Evolutionary conservation across 2,888 invertebrate species (phyloP), one percentile per base, ranked within the genome.

Genomic region (Acheta domesticus): DNA sequence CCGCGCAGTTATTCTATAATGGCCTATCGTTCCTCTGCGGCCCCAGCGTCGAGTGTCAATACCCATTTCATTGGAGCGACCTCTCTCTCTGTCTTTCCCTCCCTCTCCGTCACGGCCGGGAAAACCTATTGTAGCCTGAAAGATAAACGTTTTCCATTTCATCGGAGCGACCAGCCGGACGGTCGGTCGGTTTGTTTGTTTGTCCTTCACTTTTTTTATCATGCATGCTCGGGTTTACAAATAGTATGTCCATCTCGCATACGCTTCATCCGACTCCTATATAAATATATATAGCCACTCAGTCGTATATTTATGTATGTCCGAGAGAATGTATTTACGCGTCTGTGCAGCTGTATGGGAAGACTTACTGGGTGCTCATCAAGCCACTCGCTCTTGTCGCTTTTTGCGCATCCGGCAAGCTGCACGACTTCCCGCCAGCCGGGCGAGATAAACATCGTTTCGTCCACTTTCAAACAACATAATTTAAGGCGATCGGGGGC

Each of bases 91-190:
- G 36, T 36, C 36, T 36, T 36, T 36, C 36, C 36, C 36, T n/a
- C 62, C 62, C 16, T 14, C 62, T 19, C 16, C n/a, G 62, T n/a
- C 62, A 19, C 62, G n/a, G 62, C 62, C 62, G 16, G 62, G 62
- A n/a, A 62, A 62, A 62, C 62, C 62, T 62, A 62, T 62, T 62
- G 62, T 62, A 62, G 62, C 62, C 62, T 62, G 62, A 62, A 62
- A 62, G 62, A 62, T 62, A 62, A 62, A 62, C 62, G 62, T 62
- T 62, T 62, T 62, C 62, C 62, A 62, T 62, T 62, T 62, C 62
- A 62, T 62, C 62, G 62, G 62, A 14, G 62, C 14, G 62, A 62
- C 62, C 62, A 62, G 62, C n/a, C 62, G 62, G 16, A 19, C 62
- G 62, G 62, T n/a, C n/a, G 12, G 62, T n/a, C 62, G 62, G n/a